phyloP scores from a whole-genome alignment of 92 coral and sea anemone species.

The Scolanthus callimorphus region DNA sequence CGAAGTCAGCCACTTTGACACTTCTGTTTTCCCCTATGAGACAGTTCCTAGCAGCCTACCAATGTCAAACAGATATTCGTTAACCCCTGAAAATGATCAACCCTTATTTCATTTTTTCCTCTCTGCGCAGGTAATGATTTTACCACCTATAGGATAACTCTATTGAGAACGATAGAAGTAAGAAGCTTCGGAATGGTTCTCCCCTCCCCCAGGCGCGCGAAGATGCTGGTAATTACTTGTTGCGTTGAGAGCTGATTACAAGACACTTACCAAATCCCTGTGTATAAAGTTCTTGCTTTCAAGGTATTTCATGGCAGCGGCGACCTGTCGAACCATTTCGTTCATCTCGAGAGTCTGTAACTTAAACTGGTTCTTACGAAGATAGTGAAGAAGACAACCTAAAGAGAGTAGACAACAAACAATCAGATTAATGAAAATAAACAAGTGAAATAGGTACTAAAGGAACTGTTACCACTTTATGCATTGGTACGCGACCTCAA shows the following conservation, averaged over 20 bases:
- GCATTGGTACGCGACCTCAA: no score
- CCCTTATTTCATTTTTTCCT: not conserved
- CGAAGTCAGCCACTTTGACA: constrained; percentile 96
- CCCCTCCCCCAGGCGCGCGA: no score
- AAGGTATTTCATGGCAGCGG: constrained; percentile 92
- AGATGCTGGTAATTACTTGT: not conserved
- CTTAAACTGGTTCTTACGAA: constrained; percentile 67
- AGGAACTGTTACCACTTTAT: no score
- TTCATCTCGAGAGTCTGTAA: constrained; percentile 75
- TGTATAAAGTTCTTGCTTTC: constrained; percentile 89
- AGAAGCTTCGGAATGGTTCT: no score
- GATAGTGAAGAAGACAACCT: constrained; percentile 87
- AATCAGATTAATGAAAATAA: no score
- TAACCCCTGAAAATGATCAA: no score
- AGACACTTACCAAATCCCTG: constrained; percentile 83
- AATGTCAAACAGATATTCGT: no score
- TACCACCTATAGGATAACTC: no score
- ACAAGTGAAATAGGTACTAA: no score
- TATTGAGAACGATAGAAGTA: no score
- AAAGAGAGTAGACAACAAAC: not conserved
- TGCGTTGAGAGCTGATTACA: no score
- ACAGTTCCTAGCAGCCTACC: constrained; percentile 99
- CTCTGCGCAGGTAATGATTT: no score
- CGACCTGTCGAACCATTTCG: constrained; percentile 91
- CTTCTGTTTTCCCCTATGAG: constrained; percentile 74